Percentiles rank a stretch among this genome's conserved stretches.
phyloP scores from a whole-genome alignment of 2,797 vertebrate species.

The Labroides dimidiatus region DNA sequence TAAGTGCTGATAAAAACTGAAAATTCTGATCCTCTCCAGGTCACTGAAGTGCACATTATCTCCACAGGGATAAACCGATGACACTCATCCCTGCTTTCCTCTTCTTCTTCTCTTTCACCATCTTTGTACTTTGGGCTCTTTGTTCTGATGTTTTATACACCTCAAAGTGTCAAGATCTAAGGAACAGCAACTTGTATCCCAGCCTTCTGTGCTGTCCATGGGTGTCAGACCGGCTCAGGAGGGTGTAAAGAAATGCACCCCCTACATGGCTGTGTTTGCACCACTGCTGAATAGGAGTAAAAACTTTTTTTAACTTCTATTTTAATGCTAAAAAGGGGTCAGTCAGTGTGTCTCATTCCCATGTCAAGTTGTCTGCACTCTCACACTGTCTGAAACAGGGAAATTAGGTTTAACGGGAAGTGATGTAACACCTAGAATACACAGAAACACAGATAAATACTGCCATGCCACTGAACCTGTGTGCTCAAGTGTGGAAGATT shows the following conservation, averaged over 20 bases:
- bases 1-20: conserved; percentile 38
- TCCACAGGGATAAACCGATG: conserved; percentile 23
- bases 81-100: conserved; percentile 30
- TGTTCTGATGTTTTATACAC: conserved; percentile 55
- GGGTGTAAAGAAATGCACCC: conserved; percentile 54
- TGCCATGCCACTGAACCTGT: conserved; percentile 11
- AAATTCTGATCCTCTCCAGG: conserved; percentile 34
- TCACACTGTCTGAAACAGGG: conserved; percentile 23
- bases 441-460: conserved; percentile 11
- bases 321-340: conserved; percentile 66
- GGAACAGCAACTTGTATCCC: conserved; percentile 44
- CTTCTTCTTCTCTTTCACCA: conserved; percentile 44
- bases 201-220: conserved; percentile 43
- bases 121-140: conserved; percentile 51
- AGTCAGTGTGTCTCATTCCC: conserved; percentile 48
- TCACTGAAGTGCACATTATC: conserved; percentile 41
- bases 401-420: conserved; percentile 29
- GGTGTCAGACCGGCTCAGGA: conserved; percentile 43
- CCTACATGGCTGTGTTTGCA: conserved; percentile 36
- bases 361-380: conserved; percentile 48
- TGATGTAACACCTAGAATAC: conserved; percentile 12
- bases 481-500: conserved; percentile 1
- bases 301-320: conserved; percentile 41
- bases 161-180: conserved; percentile 48
- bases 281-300: conserved; percentile 47